phyloP scores from a whole-genome alignment of 2,888 invertebrate genomes.

The Thymelicus lineola region DNA sequence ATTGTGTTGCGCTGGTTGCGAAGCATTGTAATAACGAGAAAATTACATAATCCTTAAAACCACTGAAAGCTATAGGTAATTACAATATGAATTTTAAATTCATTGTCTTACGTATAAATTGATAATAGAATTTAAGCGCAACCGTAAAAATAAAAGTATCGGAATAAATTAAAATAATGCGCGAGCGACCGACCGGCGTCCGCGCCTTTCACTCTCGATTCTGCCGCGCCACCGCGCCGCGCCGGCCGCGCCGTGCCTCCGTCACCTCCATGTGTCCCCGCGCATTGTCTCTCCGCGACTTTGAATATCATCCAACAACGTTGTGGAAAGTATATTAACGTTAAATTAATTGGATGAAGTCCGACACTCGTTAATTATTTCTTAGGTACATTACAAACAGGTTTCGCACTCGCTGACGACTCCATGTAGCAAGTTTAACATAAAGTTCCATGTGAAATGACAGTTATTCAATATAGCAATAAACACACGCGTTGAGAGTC shows the following conservation, averaged over 20 bases:
- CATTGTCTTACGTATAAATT: conserved; percentile 33
- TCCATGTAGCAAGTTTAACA: conserved; percentile 50
- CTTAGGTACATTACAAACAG: conserved; percentile 46
- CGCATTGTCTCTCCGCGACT: conserved; percentile 58
- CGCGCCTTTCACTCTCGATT: conserved; percentile 48
- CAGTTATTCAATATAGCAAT: not conserved
- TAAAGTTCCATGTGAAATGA: not conserved
- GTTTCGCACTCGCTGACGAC: conserved; percentile 39
- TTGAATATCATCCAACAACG: conserved; percentile 60
- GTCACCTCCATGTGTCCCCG: too few relatives aligned
- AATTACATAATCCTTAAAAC: conserved; percentile 8
- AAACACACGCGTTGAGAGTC: conserved; percentile 19
- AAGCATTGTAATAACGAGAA: not conserved
- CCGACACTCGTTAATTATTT: conserved; percentile 53
- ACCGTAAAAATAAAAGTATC: conserved; percentile 37
- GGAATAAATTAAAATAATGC: conserved; percentile 43
- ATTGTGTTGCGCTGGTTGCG: too few relatives aligned
- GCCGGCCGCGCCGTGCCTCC: too few relatives aligned
- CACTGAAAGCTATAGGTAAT: conserved; percentile 1
- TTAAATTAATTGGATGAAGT: conserved; percentile 59
- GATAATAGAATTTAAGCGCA: conserved; percentile 33
- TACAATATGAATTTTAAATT: not conserved
- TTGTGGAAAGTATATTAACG: conserved; percentile 63
- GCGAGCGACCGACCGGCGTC: conserved; percentile 25
- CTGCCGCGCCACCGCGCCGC: conserved; percentile 37